These are phyloP conservation scores for Tetraodon nigroviridis DNA, from an alignment of 2,113 vertebrate genomes.

Conservation along the genomic window DNA sequence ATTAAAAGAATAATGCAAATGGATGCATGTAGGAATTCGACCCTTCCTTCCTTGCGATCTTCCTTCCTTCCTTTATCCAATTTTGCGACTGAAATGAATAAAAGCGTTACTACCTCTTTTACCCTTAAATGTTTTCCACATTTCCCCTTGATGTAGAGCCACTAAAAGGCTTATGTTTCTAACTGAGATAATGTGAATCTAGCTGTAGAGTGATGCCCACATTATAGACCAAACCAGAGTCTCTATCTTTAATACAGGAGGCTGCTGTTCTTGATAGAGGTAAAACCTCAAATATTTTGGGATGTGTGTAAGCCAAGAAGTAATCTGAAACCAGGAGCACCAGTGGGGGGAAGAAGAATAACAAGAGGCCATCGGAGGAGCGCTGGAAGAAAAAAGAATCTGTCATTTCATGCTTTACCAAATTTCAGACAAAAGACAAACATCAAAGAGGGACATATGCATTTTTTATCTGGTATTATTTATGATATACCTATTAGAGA, in stretches of 20 bases:
- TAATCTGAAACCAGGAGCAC: conserved; percentile 42
- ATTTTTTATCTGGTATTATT: no score
- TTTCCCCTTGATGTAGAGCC: background rate
- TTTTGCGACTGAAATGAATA: background rate
- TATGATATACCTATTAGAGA: background rate
- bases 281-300: conserved; percentile 32
- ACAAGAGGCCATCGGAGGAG: conserved; percentile 41
- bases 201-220: background rate
- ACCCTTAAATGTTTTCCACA: background rate
- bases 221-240: conserved; percentile 16
- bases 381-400: conserved; percentile 21
- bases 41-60: no score
- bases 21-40: no score
- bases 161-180: background rate
- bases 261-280: conserved; percentile 26
- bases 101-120: background rate
- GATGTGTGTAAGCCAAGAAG: conserved; percentile 30
- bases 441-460: conserved; percentile 35
- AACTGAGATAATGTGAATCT: background rate
- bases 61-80: no score
- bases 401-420: conserved; percentile 44
- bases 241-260: conserved; percentile 3
- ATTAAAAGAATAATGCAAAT: no score
- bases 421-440: conserved; percentile 53
- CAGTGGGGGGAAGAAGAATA: conserved; percentile 36